Evolutionary conservation across 2,888 invertebrate genomes (phyloP).

Genomic region (Cinara cedri): DNA sequence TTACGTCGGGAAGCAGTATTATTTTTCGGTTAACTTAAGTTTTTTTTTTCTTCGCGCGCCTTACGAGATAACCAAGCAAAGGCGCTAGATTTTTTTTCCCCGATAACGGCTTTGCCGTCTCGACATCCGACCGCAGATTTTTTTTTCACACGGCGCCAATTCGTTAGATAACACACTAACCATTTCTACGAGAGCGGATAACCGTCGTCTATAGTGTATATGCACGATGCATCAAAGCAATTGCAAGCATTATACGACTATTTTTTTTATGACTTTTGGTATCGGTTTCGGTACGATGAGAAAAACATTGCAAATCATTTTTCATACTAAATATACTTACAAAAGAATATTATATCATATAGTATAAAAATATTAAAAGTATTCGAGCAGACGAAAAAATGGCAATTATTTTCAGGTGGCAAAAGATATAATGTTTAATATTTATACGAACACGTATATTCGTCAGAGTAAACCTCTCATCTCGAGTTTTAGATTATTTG

Average conservation of each 20-base stretch:
- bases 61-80: conserved; percentile 34
- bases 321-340: background rate
- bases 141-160: background rate
- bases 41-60: conserved; percentile 46
- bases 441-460: too few species aligned
- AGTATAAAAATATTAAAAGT: too few species aligned
- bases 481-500: too few species aligned
- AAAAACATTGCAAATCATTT: background rate
- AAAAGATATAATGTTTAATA: too few species aligned
- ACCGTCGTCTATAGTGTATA: background rate
- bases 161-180: conserved; percentile 25
- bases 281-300: conserved; percentile 1
- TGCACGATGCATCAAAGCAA: background rate
- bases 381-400: background rate
- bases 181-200: background rate
- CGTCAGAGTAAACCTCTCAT: too few species aligned
- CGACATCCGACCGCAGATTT: conserved; percentile 4
- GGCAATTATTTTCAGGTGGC: too few species aligned
- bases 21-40: conserved; percentile 53
- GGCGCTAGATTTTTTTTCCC: conserved; percentile 34
- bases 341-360: background rate
- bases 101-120: conserved; percentile 23
- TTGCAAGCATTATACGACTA: background rate
- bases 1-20: conserved; percentile 45
- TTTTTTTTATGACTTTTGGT: conserved; percentile 24